phyloP scores from a whole-genome alignment of 2,113 vertebrate genomes.

The Otus sunia region DNA sequence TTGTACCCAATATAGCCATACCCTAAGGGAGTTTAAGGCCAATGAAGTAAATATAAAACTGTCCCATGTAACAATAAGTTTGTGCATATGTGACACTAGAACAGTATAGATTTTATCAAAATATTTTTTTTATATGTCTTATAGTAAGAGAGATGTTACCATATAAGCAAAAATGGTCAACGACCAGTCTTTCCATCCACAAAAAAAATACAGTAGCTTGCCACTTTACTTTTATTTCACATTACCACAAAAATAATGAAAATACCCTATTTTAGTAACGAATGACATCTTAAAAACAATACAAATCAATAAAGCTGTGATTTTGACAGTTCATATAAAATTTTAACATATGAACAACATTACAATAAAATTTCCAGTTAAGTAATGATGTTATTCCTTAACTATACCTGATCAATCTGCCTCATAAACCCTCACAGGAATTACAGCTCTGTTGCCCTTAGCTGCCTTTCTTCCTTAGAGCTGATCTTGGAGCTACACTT shows the following conservation, averaged over 20 bases:
- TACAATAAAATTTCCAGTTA: background rate
- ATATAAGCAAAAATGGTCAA: background rate
- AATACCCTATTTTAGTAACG: background rate
- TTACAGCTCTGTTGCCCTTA: background rate
- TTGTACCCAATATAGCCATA: background rate
- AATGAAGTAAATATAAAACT: background rate
- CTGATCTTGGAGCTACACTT: background rate
- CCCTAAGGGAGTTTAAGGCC: background rate
- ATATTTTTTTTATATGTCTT: background rate
- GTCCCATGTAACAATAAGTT: background rate
- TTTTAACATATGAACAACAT: background rate
- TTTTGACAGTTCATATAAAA: background rate
- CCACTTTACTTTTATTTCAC: background rate
- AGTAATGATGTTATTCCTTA: background rate
- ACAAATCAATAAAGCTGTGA: background rate
- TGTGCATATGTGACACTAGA: background rate
- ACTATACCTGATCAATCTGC: background rate
- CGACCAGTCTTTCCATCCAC: background rate
- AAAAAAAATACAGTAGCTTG: background rate
- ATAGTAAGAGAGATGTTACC: background rate
- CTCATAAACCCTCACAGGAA: background rate
- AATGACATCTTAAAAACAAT: background rate
- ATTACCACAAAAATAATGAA: background rate
- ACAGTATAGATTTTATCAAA: background rate
- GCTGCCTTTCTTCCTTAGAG: background rate